Conservation (phyloP, 1,140 invertebrate species). For the Proales similis region DNA sequence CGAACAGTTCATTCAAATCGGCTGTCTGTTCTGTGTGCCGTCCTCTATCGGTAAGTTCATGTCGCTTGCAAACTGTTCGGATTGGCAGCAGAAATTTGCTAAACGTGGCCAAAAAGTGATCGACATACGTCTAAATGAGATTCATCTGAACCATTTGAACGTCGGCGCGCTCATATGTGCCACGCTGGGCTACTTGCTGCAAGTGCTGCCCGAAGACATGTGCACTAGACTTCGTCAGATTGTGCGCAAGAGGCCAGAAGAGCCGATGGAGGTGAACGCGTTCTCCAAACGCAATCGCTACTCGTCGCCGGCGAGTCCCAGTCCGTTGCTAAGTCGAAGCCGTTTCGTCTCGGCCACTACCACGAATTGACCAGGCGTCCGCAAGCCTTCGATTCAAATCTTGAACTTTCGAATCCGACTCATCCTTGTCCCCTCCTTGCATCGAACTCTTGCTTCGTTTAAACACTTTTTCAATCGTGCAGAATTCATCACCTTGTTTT, state of each 20-base stretch:
- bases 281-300: constrained; percentile 20
- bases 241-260: constrained; percentile 12
- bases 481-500: too few species aligned
- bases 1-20: constrained; percentile 23
- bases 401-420: too few species aligned
- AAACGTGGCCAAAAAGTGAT: constrained; percentile 10
- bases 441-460: too few species aligned
- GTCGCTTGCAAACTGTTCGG: background rate
- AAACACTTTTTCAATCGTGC: too few species aligned
- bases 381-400: too few species aligned
- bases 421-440: too few species aligned
- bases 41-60: constrained; percentile 8
- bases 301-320: constrained; percentile 18
- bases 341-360: too few species aligned
- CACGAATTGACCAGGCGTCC: too few species aligned
- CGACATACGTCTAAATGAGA: constrained; percentile 2
- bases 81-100: background rate
- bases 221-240: too few species aligned
- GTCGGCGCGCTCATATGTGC: constrained; percentile 17
- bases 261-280: constrained; percentile 2
- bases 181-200: constrained; percentile 10
- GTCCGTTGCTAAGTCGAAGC: too few species aligned
- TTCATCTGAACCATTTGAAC: constrained; percentile 13
- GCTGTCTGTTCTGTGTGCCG: constrained; percentile 9
- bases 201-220: constrained; percentile 16